A percentile compares a stretch with the other conserved stretches of the same genome.
Conservation (phyloP, 2,888 invertebrate genomes). For the Lasioglossum leucozonium region DNA sequence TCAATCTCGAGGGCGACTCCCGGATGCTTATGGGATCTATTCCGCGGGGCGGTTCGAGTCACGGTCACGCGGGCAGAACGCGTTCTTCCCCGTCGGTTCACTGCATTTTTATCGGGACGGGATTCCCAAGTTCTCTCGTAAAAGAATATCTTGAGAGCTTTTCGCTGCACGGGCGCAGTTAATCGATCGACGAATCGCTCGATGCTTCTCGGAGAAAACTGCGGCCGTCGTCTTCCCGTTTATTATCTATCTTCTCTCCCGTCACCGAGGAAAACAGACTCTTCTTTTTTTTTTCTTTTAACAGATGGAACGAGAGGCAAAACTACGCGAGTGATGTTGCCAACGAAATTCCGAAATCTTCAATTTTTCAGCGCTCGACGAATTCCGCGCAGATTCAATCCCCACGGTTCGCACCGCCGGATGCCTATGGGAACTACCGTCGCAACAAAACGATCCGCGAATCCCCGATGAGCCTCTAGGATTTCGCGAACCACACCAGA, state of each 20-base stretch:
- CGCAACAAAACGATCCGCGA: not conserved
- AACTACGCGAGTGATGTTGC: not conserved
- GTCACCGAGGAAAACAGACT: not conserved
- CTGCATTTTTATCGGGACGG: slow-evolving; percentile 11
- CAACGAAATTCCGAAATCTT: not conserved
- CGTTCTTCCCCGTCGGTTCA: not conserved
- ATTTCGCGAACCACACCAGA: not conserved
- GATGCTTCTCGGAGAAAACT: not conserved
- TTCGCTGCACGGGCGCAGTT: not conserved
- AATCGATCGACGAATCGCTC: not conserved
- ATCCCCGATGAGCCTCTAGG: not conserved
- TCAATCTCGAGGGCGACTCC: slow-evolving; percentile 44
- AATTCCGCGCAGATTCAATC: not conserved
- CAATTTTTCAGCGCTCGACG: not conserved
- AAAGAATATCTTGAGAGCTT: slow-evolving; percentile 13
- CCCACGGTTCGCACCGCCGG: not conserved
- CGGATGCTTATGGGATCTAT: not conserved
- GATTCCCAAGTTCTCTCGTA: slow-evolving; percentile 9
- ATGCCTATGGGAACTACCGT: not conserved
- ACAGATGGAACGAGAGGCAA: not conserved
- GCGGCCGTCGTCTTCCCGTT: not conserved
- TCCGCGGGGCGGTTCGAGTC: not conserved
- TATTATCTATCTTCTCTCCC: not conserved
- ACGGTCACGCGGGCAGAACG: not conserved
- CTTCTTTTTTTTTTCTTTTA: not conserved